Base-by-base conservation (phyloP, 1,140 invertebrate species). In the Lineus longissimus region DNA sequence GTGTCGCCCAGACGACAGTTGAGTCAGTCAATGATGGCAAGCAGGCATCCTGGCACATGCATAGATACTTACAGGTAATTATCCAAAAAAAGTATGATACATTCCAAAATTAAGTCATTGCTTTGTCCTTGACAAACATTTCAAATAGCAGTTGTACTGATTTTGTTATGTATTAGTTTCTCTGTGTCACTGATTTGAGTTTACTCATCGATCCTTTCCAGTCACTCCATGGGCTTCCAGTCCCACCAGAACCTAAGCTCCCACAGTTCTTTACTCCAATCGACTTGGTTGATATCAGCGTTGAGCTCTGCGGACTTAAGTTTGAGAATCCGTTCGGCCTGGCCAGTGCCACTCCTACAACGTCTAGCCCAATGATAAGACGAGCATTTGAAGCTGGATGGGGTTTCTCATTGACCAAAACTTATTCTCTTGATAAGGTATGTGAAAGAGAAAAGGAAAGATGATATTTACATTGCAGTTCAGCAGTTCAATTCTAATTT, bases 11-110 rank as follows among this genome's bases (percentile, higher is more conserved):
- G 79, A 99, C 96, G 0, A 98, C 96, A 0, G 96, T 99, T 0
- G 96, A 99, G 84, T 91, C 94, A 1, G 94, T 97, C 0, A 99
- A 99, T 80, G 96, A 99, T 84, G 96, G 96, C 27, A 99, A 99
- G 84, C 92, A 89, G 4, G 95, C 96, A 0, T 91, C 95, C 6
- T 98, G 95, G 95, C 86, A 87, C 70, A 97, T 99, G 55, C 97
- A 99, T 76, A 90, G 89, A 71, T 93, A 92, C 78, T 83, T 99
- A 57, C 92, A 95, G 86, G 91, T 93, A 75, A 64, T 19, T 2
- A 27, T 40, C 15, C 60, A 43, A 27, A n/a, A n/a, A n/a, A n/a
- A n/a, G n/a, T n/a, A n/a, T n/a, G n/a, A n/a, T n/a, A n/a, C n/a
- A n/a, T n/a, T n/a, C n/a, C n/a, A n/a, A n/a, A n/a, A n/a, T n/a